phyloP scores from a whole-genome alignment of 2,888 invertebrate genomes.

The Macrosoma leucophasiata region DNA sequence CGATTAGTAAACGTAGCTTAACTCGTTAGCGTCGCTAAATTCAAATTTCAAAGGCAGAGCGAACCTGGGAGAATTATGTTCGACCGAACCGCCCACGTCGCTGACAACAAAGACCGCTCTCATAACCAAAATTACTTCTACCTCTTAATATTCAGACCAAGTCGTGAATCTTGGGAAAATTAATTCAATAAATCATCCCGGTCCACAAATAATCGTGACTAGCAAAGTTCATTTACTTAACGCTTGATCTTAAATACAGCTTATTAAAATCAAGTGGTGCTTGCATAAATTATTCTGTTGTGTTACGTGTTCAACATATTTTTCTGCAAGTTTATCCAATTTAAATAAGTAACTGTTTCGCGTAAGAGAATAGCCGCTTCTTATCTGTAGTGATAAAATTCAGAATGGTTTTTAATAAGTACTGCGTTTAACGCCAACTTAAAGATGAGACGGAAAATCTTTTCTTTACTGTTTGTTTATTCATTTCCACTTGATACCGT shows the following conservation, averaged over 20 bases:
- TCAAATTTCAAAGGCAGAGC: constrained; percentile 38
- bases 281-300: too few relatives aligned
- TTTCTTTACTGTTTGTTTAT: too few relatives aligned
- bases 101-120: constrained; percentile 55
- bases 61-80: constrained; percentile 47
- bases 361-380: too few relatives aligned
- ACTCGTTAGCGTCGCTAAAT: constrained; percentile 38
- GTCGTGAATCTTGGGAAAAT: constrained; percentile 61
- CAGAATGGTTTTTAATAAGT: too few relatives aligned
- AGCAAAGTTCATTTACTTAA: constrained; percentile 46
- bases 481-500: constrained; percentile 49
- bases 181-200: constrained; percentile 65
- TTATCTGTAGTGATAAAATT: too few relatives aligned
- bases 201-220: constrained; percentile 49
- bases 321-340: too few relatives aligned
- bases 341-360: too few relatives aligned
- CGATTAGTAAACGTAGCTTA: constrained; percentile 31
- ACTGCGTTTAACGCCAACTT: too few relatives aligned
- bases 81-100: constrained; percentile 36
- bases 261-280: constrained; percentile 37
- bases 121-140: constrained; percentile 61
- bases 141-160: constrained; percentile 59
- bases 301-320: too few relatives aligned
- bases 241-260: constrained; percentile 43
- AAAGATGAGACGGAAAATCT: too few relatives aligned